phyloP scores from a whole-genome alignment of 2,113 vertebrate genomes.

The Numida meleagris region DNA sequence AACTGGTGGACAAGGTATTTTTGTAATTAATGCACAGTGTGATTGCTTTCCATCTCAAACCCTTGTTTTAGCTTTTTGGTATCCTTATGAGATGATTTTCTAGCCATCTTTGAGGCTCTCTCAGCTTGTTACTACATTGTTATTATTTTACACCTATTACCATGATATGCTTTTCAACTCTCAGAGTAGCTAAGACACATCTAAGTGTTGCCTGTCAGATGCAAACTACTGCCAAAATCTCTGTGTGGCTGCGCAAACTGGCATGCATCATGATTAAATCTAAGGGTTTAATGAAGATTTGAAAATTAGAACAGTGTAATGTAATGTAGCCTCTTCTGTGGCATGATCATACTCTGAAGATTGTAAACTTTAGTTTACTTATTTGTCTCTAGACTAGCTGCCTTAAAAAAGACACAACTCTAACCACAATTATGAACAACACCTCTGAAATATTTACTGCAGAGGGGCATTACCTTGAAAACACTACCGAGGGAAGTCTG shows the following conservation, averaged over 20 bases:
- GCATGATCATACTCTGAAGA: neutral
- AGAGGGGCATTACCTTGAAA: neutral
- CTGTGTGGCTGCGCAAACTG: neutral
- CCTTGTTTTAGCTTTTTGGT: neutral
- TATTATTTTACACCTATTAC: neutral
- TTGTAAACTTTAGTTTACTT: neutral
- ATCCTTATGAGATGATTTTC: neutral
- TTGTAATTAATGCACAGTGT: neutral
- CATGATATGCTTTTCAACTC: neutral
- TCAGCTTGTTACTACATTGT: neutral
- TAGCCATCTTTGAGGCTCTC: neutral
- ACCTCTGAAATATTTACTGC: neutral
- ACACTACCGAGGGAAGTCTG: neutral
- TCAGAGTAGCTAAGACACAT: neutral
- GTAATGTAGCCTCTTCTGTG: neutral
- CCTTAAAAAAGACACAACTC: neutral
- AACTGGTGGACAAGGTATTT: neutral
- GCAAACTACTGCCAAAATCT: neutral
- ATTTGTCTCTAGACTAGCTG: neutral
- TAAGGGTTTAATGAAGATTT: neutral
- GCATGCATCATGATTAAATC: neutral
- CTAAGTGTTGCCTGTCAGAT: neutral
- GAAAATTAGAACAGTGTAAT: neutral
- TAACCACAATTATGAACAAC: neutral
- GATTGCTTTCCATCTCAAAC: neutral